Evolutionary conservation across 2,113 vertebrate species (phyloP), one percentile per base, ranked within the genome.

Genomic region (Oncorhynchus mykiss): DNA sequence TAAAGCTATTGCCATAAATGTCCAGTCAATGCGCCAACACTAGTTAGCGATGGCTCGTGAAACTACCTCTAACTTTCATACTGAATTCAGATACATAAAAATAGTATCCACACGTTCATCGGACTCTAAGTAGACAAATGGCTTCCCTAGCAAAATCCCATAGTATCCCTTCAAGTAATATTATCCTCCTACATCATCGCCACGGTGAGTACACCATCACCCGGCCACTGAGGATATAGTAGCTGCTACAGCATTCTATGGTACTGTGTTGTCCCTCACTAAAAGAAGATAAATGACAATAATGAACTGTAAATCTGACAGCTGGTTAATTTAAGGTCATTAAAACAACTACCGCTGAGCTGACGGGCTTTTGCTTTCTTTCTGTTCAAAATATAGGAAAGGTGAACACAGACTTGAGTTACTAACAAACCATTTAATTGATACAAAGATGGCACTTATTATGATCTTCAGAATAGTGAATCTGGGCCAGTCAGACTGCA

Each of bases 111-210:
- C 34, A 34, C 2, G 34, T 34, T 8, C 34, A 34, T 34, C 34
- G 5, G 6, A 34, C 34, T 34, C 34, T 34, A 34, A 34, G 34
- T 34, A 34, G 6, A 34, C 7, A 34, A 34, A 34, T 34, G 34
- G 34, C 34, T 34, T 34, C 6, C 7, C 6, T 34, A 34, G 6
- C 34, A 34, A 34, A 7, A 34, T 34, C 34, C 34, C 34, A 34
- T 7, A 34, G 34, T 34, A 7, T 34, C 34, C 34, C 34, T 34
- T 1, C 1, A 51, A 0, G 8, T 57, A 54, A 80, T 77, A 22
- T 67, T 12, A 78, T 77, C 54, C 12, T 59, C 68, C 69, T 68
- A 51, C 60, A 45, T 78, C 70, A 78, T 65, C 49, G 14, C 49
- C 49, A 51, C 49, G 25, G 39, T 20, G 75, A 77, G n/a, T 57